These are phyloP conservation scores for Eupeodes latifasciatus DNA, from an alignment of 2,888 invertebrate species.

Conservation along the genomic window DNA sequence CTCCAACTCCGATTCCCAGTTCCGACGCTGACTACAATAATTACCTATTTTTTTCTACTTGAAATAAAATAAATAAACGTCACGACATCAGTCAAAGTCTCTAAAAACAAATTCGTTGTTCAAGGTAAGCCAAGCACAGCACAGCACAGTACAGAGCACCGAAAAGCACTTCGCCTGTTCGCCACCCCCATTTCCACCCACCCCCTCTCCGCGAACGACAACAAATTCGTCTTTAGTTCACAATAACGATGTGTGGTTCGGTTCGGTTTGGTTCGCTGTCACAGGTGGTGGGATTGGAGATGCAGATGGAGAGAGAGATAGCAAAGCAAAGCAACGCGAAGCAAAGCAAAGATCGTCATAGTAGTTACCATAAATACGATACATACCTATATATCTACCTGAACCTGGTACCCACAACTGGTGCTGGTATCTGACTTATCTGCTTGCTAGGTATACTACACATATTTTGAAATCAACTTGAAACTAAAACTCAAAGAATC, in stretches of 20 bases:
- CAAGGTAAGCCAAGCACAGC: constrained; percentile 56
- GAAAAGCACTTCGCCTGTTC: not conserved
- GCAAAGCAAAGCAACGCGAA: constrained; percentile 12
- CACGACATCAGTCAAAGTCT: constrained; percentile 42
- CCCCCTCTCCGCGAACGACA: not conserved
- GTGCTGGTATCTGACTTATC: too few species aligned
- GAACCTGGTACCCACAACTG: too few species aligned
- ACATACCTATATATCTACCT: not conserved
- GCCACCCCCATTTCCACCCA: not conserved
- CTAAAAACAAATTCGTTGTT: constrained; percentile 1
- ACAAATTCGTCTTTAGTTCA: constrained; percentile 23
- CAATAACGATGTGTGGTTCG: not conserved
- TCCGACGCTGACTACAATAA: not conserved
- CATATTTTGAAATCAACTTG: constrained; percentile 24
- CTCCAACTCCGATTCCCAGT: constrained; percentile 24
- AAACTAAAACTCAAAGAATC: constrained; percentile 18
- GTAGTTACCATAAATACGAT: not conserved
- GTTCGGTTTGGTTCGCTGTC: not conserved
- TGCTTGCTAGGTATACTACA: not conserved
- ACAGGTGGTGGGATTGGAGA: not conserved
- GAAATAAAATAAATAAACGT: constrained; percentile 61
- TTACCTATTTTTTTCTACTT: not conserved
- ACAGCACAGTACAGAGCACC: constrained; percentile 11
- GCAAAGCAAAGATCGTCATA: constrained; percentile 25
- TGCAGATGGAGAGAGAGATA: not conserved